Evolutionary conservation across 2,888 invertebrate species (phyloP), one percentile per base, ranked within the genome.

Genomic region (Strigamia maritima): DNA sequence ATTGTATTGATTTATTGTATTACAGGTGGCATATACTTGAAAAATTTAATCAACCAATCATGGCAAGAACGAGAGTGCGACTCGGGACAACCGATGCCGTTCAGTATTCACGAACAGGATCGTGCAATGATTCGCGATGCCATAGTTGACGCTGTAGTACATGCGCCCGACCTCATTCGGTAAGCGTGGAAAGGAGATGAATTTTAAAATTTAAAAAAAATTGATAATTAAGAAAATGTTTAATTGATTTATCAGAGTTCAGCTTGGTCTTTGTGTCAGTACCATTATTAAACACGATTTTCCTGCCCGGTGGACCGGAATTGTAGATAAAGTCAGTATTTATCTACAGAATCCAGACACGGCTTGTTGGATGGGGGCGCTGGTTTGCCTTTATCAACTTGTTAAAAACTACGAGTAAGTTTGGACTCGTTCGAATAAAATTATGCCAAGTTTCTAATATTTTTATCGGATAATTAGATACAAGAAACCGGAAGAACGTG

Each of bases 211-310:
- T 44, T 14, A 44, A 14, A n/a, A 65, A 54, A 54, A 60, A 1
- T 40, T 14, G 14, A 40, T 40, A 10, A 40, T 10, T 10, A 40
- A 40, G n/a, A n/a, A 40, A 40, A 8, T 40, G 40, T 10, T 10
- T 10, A 8, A 40, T 75, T 26, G 28, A 24, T 19, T 22, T 84
- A 86, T 77, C 84, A 91, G 96, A 85, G 90, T 93, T 74, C 98
- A 98, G 86, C 88, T 99, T 78, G 93, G 95, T 83, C 92, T 95
- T n/a, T 95, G 95, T 86, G 91, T 98, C 22, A 94, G 93, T 86
- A 92, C 92, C 81, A 97, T 99, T 81, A 93, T 98, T 75, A 97
- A 97, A 86, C 91, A 92, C 86, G 99, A 99, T 86, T 99, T 97
- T 86, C 98, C 99, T 4, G 92, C 92, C 76, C 90, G 94, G 82